These are phyloP conservation scores for Siphamia tubifer DNA, from an alignment of 2,113 vertebrate genomes.

Conservation along the genomic window DNA sequence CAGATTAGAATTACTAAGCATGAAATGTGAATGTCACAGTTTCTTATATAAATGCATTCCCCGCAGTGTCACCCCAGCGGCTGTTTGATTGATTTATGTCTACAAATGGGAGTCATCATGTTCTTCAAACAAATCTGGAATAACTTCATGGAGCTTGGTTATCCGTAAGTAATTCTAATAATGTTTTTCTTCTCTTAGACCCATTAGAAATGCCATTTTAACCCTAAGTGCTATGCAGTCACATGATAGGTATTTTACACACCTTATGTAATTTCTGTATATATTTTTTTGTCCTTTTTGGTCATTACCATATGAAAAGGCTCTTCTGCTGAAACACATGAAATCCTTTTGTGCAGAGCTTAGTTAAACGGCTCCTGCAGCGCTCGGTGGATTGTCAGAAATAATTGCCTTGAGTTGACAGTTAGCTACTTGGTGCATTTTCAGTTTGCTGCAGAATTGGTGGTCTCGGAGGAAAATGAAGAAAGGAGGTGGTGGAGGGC, in stretches of 20 bases:
- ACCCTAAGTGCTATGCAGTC: not conserved
- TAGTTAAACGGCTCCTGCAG: conserved; percentile 8
- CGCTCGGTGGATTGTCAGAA: conserved; percentile 33
- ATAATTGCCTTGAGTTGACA: conserved; percentile 52
- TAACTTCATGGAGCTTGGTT: conserved; percentile 98
- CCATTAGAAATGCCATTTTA: not conserved
- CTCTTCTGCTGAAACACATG: conserved; percentile 23
- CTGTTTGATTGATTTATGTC: conserved; percentile 97
- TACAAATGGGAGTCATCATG: conserved; percentile 99
- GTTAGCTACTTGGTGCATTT: conserved; percentile 19
- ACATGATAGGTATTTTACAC: conserved; percentile 9
- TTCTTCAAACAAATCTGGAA: conserved; percentile 99
- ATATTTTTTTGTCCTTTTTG: conserved; percentile 1
- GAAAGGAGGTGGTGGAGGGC: conserved; percentile 82
- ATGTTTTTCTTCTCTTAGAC: not conserved
- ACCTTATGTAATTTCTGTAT: not conserved
- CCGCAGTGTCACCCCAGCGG: conserved; percentile 95
- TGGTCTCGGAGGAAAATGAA: conserved; percentile 96
- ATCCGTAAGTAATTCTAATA: conserved; percentile 84
- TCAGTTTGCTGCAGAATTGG: conserved; percentile 96
- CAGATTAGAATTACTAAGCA: not conserved
- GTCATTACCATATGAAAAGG: conserved; percentile 46
- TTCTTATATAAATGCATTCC: conserved; percentile 13
- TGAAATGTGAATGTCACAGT: conserved; percentile 30
- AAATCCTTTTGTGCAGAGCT: conserved; percentile 13